Evolutionary conservation across 2,113 vertebrate genomes (phyloP).

Genomic region (Leuciscus idus): DNA sequence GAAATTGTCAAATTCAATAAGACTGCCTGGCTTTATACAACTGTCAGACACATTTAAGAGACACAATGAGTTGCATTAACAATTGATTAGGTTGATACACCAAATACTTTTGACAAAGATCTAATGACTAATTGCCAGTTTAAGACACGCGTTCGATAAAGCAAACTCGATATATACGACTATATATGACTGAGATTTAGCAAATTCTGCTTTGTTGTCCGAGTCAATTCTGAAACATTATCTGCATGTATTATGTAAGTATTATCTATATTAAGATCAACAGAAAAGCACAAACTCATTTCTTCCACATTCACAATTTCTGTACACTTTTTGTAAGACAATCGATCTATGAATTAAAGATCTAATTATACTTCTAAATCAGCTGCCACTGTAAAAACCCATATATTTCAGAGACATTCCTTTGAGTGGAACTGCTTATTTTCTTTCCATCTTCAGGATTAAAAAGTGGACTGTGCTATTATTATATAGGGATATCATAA

Average conservation of each 20-base stretch:
- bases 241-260: neutral
- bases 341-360: neutral
- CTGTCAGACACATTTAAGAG: no score
- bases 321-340: no score
- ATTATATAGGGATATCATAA: neutral
- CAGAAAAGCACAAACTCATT: neutral
- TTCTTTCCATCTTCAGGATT: neutral
- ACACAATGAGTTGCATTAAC: no score
- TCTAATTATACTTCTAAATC: neutral
- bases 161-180: neutral
- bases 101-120: neutral
- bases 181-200: neutral
- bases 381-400: neutral
- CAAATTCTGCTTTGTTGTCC: neutral
- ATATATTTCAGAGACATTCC: neutral
- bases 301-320: neutral
- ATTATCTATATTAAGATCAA: neutral
- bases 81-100: neutral
- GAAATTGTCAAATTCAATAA: neutral
- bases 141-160: neutral
- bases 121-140: neutral
- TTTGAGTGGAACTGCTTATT: neutral
- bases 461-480: neutral
- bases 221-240: neutral
- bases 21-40: no score